Base-by-base conservation (phyloP, 2,888 invertebrate genomes). In the Mythimna loreyi region DNA sequence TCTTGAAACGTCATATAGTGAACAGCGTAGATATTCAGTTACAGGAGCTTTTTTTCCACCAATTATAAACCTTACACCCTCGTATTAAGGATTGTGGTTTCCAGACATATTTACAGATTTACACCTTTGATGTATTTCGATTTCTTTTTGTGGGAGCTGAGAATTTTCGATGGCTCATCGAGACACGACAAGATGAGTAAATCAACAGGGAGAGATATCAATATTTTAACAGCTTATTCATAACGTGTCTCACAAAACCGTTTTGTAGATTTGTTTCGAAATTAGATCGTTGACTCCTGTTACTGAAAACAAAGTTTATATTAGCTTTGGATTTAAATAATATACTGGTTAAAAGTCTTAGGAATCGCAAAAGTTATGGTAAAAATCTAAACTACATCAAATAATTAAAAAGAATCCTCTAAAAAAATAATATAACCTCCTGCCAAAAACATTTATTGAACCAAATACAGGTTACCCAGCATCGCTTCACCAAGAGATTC, bases 1-100 rank as follows among this genome's bases (percentile, higher is more conserved):
- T 76, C 86, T 88, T 87, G 86, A 85, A 86, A 87, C 87, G 88
- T 90, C 89, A 88, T 89, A 89, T 87, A 85, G 86, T 80, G 77
- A 75, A 79, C 86, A 86, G 82, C 86, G 77, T 81, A 84, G 85
- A 84, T 90, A 88, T 91, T 89, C 56, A 80, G 85, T 91, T 91
- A 86, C 89, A 85, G 70, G 40, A 60, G 47, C 21, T 33, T 69
- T 70, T n/a, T 67, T 63, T 16, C 7, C 21, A 30, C 8, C 61
- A 45, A 83, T 72, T 85, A 79, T 87, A 66, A 83, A 86, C 68
- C 72, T 80, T 84, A 67, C 52, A n/a, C 60, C 57, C 21, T 64
- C 60, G 21, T 52, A 45, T 62, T 81, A 83, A 71, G 65, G 67
- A 47, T 56, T 40, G 11, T 28, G 11, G 28, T 62, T 71, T 79